Conservation (phyloP, 2,888 invertebrate genomes). For the Cephalotes varians region DNA sequence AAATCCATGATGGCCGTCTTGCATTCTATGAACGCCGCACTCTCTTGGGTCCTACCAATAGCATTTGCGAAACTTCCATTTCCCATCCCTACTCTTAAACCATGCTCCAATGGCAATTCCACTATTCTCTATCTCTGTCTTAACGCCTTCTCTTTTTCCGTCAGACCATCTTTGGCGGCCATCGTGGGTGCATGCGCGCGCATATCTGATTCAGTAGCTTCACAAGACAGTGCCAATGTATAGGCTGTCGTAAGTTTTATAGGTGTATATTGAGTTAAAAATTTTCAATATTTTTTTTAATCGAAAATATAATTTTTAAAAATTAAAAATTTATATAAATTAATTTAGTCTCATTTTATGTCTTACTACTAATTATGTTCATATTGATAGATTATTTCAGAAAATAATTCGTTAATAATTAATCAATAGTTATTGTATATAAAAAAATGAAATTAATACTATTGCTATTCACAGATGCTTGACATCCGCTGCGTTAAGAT, state of each 20-base stretch:
- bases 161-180: conserved; percentile 76
- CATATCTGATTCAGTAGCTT: conserved; percentile 59
- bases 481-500: background rate
- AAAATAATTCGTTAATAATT: background rate
- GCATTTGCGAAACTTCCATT: conserved; percentile 71
- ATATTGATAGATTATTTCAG: background rate
- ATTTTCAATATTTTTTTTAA: background rate
- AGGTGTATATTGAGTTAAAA: background rate
- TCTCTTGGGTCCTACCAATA: conserved; percentile 80
- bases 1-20: conserved; percentile 84
- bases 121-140: conserved; percentile 49
- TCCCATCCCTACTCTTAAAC: conserved; percentile 79
- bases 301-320: background rate
- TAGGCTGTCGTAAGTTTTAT: background rate
- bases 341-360: background rate
- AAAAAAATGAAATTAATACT: background rate
- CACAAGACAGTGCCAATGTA: background rate
- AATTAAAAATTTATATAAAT: background rate
- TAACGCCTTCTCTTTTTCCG: conserved; percentile 55
- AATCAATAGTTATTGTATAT: background rate
- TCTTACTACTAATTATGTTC: background rate
- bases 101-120: conserved; percentile 69
- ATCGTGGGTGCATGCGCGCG: conserved; percentile 82
- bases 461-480: background rate
- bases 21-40: conserved; percentile 78